Conservation (phyloP, 2,888 invertebrate species). For the Papilio demoleus region DNA sequence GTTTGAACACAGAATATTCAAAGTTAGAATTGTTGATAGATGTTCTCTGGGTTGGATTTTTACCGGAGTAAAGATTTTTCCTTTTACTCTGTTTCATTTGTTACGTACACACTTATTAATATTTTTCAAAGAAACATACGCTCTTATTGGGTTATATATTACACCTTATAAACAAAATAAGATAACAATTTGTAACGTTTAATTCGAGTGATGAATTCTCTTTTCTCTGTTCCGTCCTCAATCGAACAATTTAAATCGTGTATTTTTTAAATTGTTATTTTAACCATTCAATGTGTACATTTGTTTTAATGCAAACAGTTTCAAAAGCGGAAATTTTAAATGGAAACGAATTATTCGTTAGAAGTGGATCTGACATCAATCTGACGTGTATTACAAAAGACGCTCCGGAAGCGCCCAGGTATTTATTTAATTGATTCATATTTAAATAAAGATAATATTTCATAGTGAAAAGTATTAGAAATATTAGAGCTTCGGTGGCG, state of each 20-base stretch:
- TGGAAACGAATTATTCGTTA: conserved; percentile 93
- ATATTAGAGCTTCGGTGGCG: not conserved
- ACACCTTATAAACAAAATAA: not conserved
- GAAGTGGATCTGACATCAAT: conserved; percentile 96
- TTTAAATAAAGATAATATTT: not conserved
- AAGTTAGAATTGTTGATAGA: not conserved
- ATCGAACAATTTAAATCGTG: not conserved
- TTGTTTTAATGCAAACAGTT: conserved; percentile 80
- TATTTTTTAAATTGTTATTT: not conserved
- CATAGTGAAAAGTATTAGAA: not conserved
- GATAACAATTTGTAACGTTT: too few species aligned
- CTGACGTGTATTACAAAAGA: conserved; percentile 93
- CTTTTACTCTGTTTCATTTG: not conserved
- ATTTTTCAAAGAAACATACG: not conserved
- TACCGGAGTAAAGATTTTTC: not conserved
- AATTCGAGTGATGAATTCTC: not conserved
- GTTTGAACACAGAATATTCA: not conserved
- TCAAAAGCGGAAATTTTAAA: conserved; percentile 95
- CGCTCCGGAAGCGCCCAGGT: conserved; percentile 92
- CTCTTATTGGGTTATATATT: not conserved
- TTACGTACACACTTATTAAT: not conserved
- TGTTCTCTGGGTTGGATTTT: not conserved
- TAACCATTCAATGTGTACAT: not conserved
- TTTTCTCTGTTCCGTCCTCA: not conserved
- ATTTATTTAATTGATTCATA: conserved; percentile 47